Evolutionary conservation across 2,113 vertebrate species (phyloP), one percentile per base, ranked within the genome.

Genomic region (Papio anubis): DNA sequence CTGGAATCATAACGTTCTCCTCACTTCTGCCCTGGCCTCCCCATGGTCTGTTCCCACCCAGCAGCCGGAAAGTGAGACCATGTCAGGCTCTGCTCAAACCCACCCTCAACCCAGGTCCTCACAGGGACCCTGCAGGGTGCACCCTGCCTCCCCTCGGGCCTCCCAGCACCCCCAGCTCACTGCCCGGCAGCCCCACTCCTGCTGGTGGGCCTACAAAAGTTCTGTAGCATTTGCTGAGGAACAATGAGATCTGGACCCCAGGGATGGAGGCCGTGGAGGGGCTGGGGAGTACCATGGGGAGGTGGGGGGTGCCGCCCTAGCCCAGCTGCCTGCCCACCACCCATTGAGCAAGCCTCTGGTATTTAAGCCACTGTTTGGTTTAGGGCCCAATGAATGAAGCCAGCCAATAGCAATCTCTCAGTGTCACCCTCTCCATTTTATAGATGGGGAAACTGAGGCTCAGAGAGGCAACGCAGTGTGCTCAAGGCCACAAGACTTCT

Each of bases 401-500:
- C 45, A 75, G 83, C 21, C 38, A 32, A 35, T 8, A 40, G 23
- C 3, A 10, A 9, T 5, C 38, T 68, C 32, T 59, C 17, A 23
- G 48, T 38, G 27, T 55, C 21, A n/a, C n/a, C n/a, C n/a, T n/a
- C n/a, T n/a, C 23, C 91, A 43, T 20, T 70, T 35, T 38, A 72
- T 45, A 86, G 38, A 75, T 25, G 38, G 66, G 70, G 73, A 93
- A 80, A 75, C 52, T 30, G 85, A 93, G 75, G 48, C 73, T 55
- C 30, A 18, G n/a, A 25, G 68, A 92, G 25, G 7, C 9, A 2
- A 38, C 20, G 43, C 35, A 17, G 18, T 32, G 35, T 72, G 23
- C 30, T 92, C 27, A 38, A 81, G 57, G 30, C 75, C 48, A 40
- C 75, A 16, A 1, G 10, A 57, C 32, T 45, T 30, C 30, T 55